phyloP scores from a whole-genome alignment of 2,113 vertebrate genomes.

The Gorsachius goisagi region DNA sequence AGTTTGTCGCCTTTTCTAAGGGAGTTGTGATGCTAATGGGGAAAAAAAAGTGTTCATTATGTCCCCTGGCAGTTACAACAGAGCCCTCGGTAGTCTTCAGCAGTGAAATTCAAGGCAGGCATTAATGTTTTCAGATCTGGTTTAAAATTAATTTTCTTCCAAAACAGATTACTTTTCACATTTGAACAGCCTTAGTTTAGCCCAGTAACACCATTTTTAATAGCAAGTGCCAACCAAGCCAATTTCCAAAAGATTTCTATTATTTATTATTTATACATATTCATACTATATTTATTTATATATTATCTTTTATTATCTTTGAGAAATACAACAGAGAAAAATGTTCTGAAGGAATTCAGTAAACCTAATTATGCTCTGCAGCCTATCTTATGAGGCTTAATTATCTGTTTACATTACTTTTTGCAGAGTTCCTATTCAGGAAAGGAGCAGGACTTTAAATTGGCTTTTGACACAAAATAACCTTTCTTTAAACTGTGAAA shows the following conservation, averaged over 20 bases:
- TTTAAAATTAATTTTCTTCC: conserved; percentile 6
- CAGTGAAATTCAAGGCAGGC: neutral
- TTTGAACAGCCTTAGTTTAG: neutral
- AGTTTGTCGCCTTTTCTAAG: neutral
- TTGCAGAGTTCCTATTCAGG: neutral
- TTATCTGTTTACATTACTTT: neutral
- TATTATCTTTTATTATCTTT: neutral
- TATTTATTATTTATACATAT: neutral
- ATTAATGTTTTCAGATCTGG: neutral
- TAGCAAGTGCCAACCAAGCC: neutral
- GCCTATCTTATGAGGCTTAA: neutral
- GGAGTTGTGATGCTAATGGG: neutral
- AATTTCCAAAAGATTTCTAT: neutral
- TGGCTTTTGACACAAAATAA: neutral
- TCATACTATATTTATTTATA: neutral
- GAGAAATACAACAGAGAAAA: neutral
- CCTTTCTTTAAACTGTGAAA: neutral
- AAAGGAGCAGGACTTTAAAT: neutral
- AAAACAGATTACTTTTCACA: neutral
- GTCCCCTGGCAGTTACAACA: neutral
- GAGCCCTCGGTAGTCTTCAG: neutral
- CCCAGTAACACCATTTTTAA: neutral
- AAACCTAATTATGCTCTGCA: neutral
- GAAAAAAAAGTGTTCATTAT: neutral
- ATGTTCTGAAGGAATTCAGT: neutral